These are phyloP conservation scores for Porites rus DNA, from an alignment of 92 coral and sea anemone species.

Conservation along the genomic window DNA sequence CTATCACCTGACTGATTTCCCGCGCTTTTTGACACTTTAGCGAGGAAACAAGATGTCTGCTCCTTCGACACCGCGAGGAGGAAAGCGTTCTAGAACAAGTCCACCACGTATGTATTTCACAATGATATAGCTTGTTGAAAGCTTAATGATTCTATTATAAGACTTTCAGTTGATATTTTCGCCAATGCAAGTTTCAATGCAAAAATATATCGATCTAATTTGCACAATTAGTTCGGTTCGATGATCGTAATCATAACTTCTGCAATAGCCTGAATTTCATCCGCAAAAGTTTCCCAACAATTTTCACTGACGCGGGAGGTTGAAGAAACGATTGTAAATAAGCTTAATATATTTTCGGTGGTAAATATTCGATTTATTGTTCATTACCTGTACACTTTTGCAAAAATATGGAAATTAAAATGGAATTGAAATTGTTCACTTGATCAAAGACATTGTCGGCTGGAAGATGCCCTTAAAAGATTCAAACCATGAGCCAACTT, in stretches of 20 bases:
- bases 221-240: neutral
- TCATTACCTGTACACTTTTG: neutral
- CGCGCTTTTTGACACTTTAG: slow-evolving; percentile 91
- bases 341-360: neutral
- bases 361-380: neutral
- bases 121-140: neutral
- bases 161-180: neutral
- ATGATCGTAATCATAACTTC: neutral
- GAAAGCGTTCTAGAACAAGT: slow-evolving; percentile 90
- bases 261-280: too few species aligned
- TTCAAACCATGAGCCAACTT: too few species aligned
- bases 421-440: too few species aligned
- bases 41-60: slow-evolving; percentile 76
- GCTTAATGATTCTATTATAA: neutral
- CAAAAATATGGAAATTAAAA: neutral
- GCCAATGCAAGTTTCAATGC: neutral
- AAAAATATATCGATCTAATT: neutral
- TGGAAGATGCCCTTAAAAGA: too few species aligned
- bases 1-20: slow-evolving; percentile 71
- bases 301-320: neutral
- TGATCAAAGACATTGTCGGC: neutral
- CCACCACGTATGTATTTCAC: slow-evolving; percentile 73
- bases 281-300: neutral
- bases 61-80: slow-evolving; percentile 85
- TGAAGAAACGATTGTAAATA: neutral